Conservation (phyloP, 2,888 invertebrate genomes). For the Meganola albula region DNA sequence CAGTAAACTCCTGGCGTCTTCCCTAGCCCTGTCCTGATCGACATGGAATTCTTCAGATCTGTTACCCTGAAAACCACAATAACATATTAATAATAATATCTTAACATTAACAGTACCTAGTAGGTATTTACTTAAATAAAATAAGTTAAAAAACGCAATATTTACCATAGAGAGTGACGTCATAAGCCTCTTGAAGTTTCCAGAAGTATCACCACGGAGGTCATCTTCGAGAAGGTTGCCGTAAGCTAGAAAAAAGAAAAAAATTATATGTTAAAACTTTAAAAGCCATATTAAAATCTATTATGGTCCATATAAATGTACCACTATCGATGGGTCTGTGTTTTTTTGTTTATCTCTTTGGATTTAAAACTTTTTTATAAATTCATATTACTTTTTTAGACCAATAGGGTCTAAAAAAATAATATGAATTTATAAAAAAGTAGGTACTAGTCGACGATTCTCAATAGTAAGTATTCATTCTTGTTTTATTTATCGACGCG, state of each 20-base stretch:
- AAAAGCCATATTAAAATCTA: neutral
- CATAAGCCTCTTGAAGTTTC: constrained; percentile 92
- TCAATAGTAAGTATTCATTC: too few species aligned
- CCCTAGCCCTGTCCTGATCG: constrained; percentile 83
- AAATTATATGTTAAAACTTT: too few species aligned
- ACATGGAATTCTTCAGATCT: constrained; percentile 88
- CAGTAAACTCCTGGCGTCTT: constrained; percentile 88
- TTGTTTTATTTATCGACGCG: too few species aligned
- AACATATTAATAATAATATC: neutral
- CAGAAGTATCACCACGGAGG: constrained; percentile 91
- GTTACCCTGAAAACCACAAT: constrained; percentile 75
- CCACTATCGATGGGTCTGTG: too few species aligned
- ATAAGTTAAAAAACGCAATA: constrained; percentile 6
- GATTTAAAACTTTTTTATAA: too few species aligned
- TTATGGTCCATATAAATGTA: too few species aligned
- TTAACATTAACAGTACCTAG: too few species aligned
- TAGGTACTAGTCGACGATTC: too few species aligned
- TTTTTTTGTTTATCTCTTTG: constrained; percentile 3
- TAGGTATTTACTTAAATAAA: neutral
- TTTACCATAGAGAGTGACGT: constrained; percentile 87
- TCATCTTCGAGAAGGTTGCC: constrained; percentile 88
- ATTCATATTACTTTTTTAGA: too few species aligned
- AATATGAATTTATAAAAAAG: too few species aligned
- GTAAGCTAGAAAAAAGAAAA: constrained; percentile 80
- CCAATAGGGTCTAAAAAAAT: too few species aligned